Evolutionary conservation across 2,888 invertebrate species (phyloP), one percentile per base, ranked within the genome.

Genomic region (Drosophila pegasa): DNA sequence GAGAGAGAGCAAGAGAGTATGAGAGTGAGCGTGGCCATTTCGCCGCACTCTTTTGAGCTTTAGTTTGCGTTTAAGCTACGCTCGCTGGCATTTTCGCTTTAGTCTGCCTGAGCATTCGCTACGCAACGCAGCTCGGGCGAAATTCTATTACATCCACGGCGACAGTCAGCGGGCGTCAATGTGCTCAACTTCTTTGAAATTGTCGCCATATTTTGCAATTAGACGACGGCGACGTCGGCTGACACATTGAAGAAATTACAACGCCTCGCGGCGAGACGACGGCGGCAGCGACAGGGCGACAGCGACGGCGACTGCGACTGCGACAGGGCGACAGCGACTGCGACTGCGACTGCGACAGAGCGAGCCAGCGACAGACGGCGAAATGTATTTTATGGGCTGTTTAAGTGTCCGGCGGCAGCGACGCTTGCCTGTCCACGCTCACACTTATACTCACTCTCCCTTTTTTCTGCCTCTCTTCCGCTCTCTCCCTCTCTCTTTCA

Each of bases 101-200:
- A 54, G 55, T 52, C 62, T 61, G 40, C 68, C 50, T 58, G 69
- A 56, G 64, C 72, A 78, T 87, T 82, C 71, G 74, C 73, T 79
- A 77, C 79, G 67, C 67, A 81, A 80, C 70, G 76, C 72, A 51
- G 81, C 67, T 80, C 80, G 80, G 80, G 74, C 71, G 75, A 90
- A 90, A 89, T 90, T 89, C 89, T 89, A 90, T 90, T 90, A 90
- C 89, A 78, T 84, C 70, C 75, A 72, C 75, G 80, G 64, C 67
- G 65, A 52, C 65, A 71, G 72, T 72, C 59, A 54, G 56, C 57
- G 35, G 65, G 71, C 74, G 77, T 86, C 83, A 81, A 82, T 87
- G 85, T 82, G 74, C 74, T 75, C 74, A 86, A 80, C 79, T 78
- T 87, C 74, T 80, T 78, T 75, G 82, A 76, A 88, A 88, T 84